Evolutionary conservation across 2,797 vertebrate species (phyloP).

Genomic region (Nyctalus aviator): DNA sequence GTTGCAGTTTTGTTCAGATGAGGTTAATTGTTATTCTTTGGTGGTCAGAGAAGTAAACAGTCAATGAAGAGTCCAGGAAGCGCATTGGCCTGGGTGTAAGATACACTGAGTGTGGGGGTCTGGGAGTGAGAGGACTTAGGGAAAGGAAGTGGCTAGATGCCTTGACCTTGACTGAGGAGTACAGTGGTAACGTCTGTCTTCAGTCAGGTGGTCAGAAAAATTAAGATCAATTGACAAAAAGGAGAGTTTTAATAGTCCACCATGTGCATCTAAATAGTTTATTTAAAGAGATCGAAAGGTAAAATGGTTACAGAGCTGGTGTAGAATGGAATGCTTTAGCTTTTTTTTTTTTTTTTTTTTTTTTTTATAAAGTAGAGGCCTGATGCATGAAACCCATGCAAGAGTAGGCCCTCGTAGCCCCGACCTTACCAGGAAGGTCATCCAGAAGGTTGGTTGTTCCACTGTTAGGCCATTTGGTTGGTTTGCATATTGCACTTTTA

Average conservation of each 20-base stretch:
- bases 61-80: neutral
- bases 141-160: accelerated
- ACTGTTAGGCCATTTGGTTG: too few relatives aligned
- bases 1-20: neutral
- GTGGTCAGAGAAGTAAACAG: neutral
- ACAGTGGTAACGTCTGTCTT: neutral
- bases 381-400: too few relatives aligned
- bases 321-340: neutral
- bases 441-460: too few relatives aligned
- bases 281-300: neutral
- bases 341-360: neutral
- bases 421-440: too few relatives aligned
- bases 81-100: neutral
- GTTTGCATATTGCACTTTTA: too few relatives aligned
- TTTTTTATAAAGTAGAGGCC: neutral
- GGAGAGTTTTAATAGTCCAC: neutral
- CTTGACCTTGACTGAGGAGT: neutral
- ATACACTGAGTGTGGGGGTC: too few relatives aligned
- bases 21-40: neutral
- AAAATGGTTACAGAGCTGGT: neutral
- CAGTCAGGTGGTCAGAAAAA: neutral
- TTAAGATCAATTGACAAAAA: neutral
- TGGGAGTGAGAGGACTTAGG: too few relatives aligned
- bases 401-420: too few relatives aligned
- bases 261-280: neutral